phyloP scores from a whole-genome alignment of 2,888 invertebrate genomes.

The Oasisia sp. region DNA sequence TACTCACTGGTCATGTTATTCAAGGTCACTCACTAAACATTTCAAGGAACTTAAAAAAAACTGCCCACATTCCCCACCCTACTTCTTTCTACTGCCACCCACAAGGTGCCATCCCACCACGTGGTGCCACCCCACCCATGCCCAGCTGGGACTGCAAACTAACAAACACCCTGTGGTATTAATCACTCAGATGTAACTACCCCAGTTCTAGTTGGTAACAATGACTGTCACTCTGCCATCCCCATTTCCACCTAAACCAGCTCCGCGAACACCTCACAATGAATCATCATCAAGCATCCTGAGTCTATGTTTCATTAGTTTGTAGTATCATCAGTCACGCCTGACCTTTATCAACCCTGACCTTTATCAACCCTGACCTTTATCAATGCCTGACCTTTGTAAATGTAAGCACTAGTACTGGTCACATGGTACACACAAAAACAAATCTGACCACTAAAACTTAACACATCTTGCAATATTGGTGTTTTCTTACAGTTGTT shows the following conservation, averaged over 20 bases:
- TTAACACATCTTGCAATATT: neutral
- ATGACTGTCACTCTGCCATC: neutral
- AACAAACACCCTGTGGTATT: neutral
- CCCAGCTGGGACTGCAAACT: neutral
- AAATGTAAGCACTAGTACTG: neutral
- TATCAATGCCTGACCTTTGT: no score
- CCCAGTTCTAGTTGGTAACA: neutral
- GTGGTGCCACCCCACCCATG: neutral
- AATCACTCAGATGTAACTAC: neutral
- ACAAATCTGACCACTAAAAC: no score
- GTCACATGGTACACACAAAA: neutral
- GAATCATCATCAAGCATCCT: neutral
- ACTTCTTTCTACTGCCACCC: neutral
- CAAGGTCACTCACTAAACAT: no score
- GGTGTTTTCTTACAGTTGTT: no score
- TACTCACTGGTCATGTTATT: no score
- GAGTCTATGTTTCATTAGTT: neutral
- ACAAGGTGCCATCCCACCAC: neutral
- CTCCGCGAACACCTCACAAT: neutral
- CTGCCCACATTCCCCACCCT: neutral
- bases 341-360: neutral
- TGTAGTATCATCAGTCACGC: neutral
- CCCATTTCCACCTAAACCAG: neutral
- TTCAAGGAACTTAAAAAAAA: neutral
- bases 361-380: neutral